Conservation (phyloP, 1,140 invertebrate genomes). For the Sycophila sp. region DNA sequence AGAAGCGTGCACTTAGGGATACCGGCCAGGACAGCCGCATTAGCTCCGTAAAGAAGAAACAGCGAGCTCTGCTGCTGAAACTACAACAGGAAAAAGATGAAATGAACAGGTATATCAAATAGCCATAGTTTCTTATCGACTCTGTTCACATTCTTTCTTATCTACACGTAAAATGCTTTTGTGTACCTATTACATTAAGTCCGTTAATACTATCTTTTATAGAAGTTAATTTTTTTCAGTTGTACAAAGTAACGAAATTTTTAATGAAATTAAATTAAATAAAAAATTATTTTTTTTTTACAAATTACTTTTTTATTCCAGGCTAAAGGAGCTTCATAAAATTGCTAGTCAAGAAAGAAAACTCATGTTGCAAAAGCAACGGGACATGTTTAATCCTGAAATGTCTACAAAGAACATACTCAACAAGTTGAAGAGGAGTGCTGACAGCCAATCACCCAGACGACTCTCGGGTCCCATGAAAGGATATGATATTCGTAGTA, state of each 20-base stretch:
- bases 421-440: slow-evolving; percentile 62
- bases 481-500: slow-evolving; percentile 64
- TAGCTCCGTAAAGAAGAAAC: slow-evolving; percentile 68
- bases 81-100: slow-evolving; percentile 68
- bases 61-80: slow-evolving; percentile 65
- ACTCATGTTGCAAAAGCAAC: slow-evolving; percentile 62
- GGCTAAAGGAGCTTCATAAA: slow-evolving; percentile 62
- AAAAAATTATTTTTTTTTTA: neutral
- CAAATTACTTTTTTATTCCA: slow-evolving; percentile 30
- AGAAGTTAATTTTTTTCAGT: neutral
- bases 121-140: slow-evolving; percentile 4
- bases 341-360: slow-evolving; percentile 64
- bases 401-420: slow-evolving; percentile 65
- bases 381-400: slow-evolving; percentile 65
- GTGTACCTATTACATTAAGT: neutral
- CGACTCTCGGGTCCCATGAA: slow-evolving; percentile 64
- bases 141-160: slow-evolving; percentile 1
- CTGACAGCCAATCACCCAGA: slow-evolving; percentile 61
- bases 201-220: slow-evolving; percentile 1
- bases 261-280: neutral
- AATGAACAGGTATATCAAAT: slow-evolving; percentile 60
- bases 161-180: slow-evolving; percentile 11
- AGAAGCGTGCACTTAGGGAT: slow-evolving; percentile 66
- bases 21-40: slow-evolving; percentile 65
- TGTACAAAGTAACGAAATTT: neutral